Base-by-base conservation (phyloP, 2,888 invertebrate genomes). In the Drosophila vallismaia region DNA sequence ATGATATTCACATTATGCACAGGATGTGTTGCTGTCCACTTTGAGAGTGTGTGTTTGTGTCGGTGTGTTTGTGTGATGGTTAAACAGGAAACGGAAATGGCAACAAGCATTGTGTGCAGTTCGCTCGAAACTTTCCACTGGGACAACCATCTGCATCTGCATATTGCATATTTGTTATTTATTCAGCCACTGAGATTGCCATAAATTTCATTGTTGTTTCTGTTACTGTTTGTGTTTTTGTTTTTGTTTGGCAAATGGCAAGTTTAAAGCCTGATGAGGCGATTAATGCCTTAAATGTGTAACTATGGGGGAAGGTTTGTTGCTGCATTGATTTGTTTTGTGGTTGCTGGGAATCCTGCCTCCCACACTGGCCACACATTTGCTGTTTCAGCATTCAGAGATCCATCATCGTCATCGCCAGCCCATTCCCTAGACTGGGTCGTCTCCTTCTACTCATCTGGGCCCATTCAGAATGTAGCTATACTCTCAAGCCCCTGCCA, bases 61-160 rank as follows among this genome's bases (percentile, higher is more conserved):
- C 14, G 14, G 10, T 19, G 44, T 9, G 36, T 53, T n/a, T n/a
- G 44, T 59, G 28, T 64, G 57, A 50, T 60, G 64, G 62, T 62
- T 57, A 78, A 84, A 86, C 86, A 82, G 85, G 85, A 85, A 85
- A 68, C 85, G 85, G 86, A 85, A 80, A 86, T 79, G 84, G 80
- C 84, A 84, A 84, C 84, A 82, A 84, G 86, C 84, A 82, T 75
- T 81, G 82, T 69, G 46, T 69, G 66, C 51, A 58, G 60, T 54
- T 68, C 44, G 44, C 44, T 44, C 45, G 42, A 60, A 60, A 60
- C 48, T 53, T 53, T 24, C 62, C 68, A 62, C 46, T 49, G 70
- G 70, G 60, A 62, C 40, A 19, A 48, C 66, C 67, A 55, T 60
- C 60, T 68, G 59, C 67, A 55, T 68, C 52, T 60, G 60, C 52